Evolutionary conservation across 2,113 vertebrate genomes (phyloP).

Genomic region (Canis aureus): DNA sequence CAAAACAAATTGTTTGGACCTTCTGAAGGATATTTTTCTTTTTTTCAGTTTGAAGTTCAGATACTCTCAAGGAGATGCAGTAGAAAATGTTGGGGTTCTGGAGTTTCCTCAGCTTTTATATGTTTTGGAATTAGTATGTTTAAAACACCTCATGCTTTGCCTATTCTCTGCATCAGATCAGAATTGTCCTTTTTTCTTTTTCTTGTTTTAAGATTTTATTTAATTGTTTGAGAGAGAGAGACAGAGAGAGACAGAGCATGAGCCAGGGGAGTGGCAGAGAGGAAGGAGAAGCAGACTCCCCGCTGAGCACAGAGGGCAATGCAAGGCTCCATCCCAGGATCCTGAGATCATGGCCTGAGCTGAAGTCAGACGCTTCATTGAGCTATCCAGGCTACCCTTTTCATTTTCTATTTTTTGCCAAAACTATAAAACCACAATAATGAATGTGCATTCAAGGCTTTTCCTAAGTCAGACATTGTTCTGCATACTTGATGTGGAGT

Average conservation of each 20-base stretch:
- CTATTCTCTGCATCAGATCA: not conserved
- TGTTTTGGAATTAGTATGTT: not conserved
- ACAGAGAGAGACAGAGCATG: not conserved
- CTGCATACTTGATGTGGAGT: not conserved
- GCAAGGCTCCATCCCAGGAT: not conserved
- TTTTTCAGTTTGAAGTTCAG: not conserved
- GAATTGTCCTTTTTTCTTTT: not conserved
- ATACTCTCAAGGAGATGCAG: not conserved
- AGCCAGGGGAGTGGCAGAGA: no score
- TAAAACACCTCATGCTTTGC: not conserved
- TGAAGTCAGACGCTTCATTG: not conserved
- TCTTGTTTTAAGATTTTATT: not conserved
- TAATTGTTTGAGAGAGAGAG: not conserved
- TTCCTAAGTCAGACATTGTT: not conserved
- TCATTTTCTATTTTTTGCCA: not conserved
- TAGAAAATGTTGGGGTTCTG: not conserved
- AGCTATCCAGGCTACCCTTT: not conserved
- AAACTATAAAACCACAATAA: not conserved
- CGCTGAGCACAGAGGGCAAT: not conserved
- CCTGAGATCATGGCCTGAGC: not conserved
- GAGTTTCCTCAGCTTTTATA: not conserved
- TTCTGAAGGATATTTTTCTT: not conserved
- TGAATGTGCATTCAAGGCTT: not conserved
- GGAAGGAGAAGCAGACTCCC: not conserved
- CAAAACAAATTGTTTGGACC: not conserved